Base-by-base conservation (phyloP, 2,113 vertebrate genomes). In the Pteropus alecto region DNA sequence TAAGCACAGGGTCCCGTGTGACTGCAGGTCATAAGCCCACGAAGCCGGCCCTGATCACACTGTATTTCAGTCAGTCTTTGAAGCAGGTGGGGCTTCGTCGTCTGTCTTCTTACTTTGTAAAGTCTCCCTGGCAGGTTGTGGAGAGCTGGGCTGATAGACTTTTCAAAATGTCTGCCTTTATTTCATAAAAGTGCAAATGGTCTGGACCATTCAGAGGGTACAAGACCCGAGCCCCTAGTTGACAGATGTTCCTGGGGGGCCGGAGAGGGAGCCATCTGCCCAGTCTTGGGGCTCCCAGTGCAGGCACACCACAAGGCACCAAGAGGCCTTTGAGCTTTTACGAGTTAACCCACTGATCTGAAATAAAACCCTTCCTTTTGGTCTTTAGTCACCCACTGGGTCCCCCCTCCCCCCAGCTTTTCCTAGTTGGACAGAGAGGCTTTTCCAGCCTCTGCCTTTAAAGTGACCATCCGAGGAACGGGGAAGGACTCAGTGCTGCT, bases 11-110 rank as follows among this genome's bases (percentile, higher is more conserved):
- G 7, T 6, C 19, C 65, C 1, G 2, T 3, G 93, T 9, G 74
- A 22, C 24, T 2, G 22, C 12, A 2, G 41, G 4, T 7, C 2
- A 0, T 7, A 28, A 4, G 0, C 35, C 38, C 24, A 0, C 0
- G 33, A 38, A 7, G 41, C 63, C 0, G 1, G 56, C 5, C 41
- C 76, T 8, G 24, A 4, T 38, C 26, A 24, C 13, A 0, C 30
- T 35, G 87, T 7, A 4, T n/a, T 43, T 76, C n/a, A 24, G 43
- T 14, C 8, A 46, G 51, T 70, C 70, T 67, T 56, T 1, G 46
- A 24, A 4, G 60, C 35, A 26, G 78, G 7, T 30, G 60, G 9
- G 43, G 46, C 82, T 61, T 68, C 22, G 3, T 48, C 2, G 38
- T 38, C 1, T 7, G 85, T 18, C 35, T 30, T 51, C 56, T 61